Percentiles rank a stretch among this genome's conserved stretches.
These are phyloP conservation scores for Amphimallon solstitiale DNA, from an alignment of 2,888 invertebrate genomes.

Conservation along the genomic window DNA sequence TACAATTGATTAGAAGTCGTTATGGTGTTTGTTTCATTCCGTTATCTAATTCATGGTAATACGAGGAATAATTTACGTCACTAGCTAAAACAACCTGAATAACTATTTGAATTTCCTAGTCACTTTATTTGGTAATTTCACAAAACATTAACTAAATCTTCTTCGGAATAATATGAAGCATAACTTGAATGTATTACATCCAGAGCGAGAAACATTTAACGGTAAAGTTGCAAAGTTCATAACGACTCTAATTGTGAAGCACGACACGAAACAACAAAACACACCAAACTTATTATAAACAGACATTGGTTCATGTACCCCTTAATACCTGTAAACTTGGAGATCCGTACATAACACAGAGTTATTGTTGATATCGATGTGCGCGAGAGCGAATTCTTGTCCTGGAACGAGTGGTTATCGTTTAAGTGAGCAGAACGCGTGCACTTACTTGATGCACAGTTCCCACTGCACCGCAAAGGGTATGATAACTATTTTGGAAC, in stretches of 20 bases:
- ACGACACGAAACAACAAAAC: neutral
- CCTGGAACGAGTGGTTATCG: neutral
- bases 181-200: too few relatives aligned
- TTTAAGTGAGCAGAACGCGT: neutral
- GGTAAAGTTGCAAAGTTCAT: neutral
- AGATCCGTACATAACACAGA: neutral
- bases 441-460: slow-evolving; percentile 42
- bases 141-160: too few relatives aligned
- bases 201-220: neutral
- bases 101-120: too few relatives aligned
- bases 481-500: slow-evolving; percentile 31
- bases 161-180: too few relatives aligned
- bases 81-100: too few relatives aligned
- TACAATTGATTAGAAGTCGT: too few relatives aligned
- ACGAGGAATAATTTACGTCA: too few relatives aligned
- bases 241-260: slow-evolving; percentile 2
- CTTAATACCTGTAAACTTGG: slow-evolving; percentile 11
- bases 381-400: neutral
- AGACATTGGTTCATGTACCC: neutral
- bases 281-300: neutral
- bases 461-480: slow-evolving; percentile 42
- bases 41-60: too few relatives aligned
- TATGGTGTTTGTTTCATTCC: too few relatives aligned
- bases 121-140: too few relatives aligned
- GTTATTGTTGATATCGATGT: neutral